Evolutionary conservation across 2,113 vertebrate genomes (phyloP), one percentile per base, ranked within the genome.

Genomic region (Aegotheles bennettii): DNA sequence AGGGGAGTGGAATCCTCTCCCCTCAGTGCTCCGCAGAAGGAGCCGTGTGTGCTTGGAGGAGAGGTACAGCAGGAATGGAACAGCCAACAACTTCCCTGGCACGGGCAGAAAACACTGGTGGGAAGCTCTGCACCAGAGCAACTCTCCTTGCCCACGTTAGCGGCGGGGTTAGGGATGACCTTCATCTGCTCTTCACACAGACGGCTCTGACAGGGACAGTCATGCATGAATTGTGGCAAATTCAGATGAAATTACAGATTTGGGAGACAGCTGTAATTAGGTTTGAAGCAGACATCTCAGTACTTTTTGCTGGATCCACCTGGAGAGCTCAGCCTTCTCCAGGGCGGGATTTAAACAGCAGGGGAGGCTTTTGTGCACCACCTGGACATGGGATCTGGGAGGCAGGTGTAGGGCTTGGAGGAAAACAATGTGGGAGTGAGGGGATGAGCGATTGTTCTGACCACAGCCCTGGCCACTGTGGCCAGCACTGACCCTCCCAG

Each of bases 331-430:
- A 31, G 81, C 74, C n/a, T 36, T 53, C 70, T 19, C n/a, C 59
- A 3, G 87, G 73, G 36, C 1, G 26, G 65, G 5, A 5, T 5
- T 51, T 8, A 3, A 43, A 56, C 0, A 1, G 64, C 9, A 60
- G 57, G 1, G 13, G 47, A 69, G 68, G 53, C 15, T 4, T 65
- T 31, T n/a, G 43, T 5, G 73, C 16, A 3, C 3, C 38, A 2
- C 43, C 59, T 1, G 47, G 47, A 4, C 2, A 1, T 4, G 29
- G 3, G 36, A 6, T 2, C 10, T 13, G n/a, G 71, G 45, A 73
- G 43, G 3, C 1, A 4, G 48, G 61, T 54, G 31, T 29, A 54
- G 0, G 3, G 10, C 1, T 47, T 0, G 7, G 56, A 17, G 54
- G 47, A 12, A 23, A 48, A 31, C 5, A 3, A 7, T 15, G 15